Base-by-base conservation (phyloP, 30 jellyfish, hydroid and myxozoan species). In the Euphysa ruthae region DNA sequence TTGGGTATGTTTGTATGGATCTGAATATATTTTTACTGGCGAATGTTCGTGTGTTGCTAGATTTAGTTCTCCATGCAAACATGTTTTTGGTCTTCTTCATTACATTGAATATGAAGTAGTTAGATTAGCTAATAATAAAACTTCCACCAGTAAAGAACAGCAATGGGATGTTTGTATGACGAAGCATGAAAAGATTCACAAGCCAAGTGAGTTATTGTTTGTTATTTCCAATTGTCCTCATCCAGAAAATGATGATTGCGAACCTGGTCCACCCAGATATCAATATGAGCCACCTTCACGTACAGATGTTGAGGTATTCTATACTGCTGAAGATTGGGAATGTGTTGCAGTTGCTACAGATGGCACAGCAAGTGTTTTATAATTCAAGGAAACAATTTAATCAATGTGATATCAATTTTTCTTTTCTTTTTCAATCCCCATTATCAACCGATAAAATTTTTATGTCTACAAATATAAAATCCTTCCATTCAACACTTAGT, bases 351-450 rank as follows among this genome's bases (percentile, higher is more conserved):
- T 42, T 22, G 80, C 80, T 68, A 68, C 80, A 32, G 69, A 49
- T 68, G 80, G 76, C 31, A 68, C 24, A 16, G 80, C 80, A n/a
- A 68, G 75, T 43, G 80, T 49, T 68, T 63, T 68, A 22, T 69
- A 44, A 26, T 68, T 68, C 49, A 63, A 21, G 31, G 49, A 68
- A 68, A 68, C 80, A 68, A 44, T 38, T 38, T 38, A 8, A 38
- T 38, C 12, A 38, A 38, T 8, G 12, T 8, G 12, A 38, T 38
- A 38, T 38, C n/a, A n/a, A 38, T 38, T 38, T 38, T 38, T 8
- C 52, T 8, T 8, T 38, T 38, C 12, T n/a, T n/a, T n/a, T n/a
- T n/a, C n/a, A n/a, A n/a, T n/a, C n/a, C n/a, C n/a, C n/a, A n/a
- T n/a, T n/a, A n/a, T n/a, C n/a, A n/a, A n/a, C n/a, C n/a, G n/a